A percentile compares a stretch with the other conserved stretches of the same genome.
Conservation (phyloP, 2,888 invertebrate genomes). For the Leptinotarsa juncta region DNA sequence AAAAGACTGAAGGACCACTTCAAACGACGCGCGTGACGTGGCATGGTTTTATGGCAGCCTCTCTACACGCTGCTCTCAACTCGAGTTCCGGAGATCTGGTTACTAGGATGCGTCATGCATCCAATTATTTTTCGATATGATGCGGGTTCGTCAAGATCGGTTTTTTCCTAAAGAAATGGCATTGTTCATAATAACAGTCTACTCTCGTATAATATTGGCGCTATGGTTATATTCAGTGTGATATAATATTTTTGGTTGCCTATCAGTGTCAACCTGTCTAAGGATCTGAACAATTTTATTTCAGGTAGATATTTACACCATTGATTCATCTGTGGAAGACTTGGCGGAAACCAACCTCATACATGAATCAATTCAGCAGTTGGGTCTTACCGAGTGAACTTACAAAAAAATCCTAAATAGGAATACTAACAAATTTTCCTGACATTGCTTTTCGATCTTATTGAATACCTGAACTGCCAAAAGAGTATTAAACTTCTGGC, state of each 20-base stretch:
- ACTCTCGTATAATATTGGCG: background rate
- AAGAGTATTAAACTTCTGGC: no score
- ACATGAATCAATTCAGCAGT: no score
- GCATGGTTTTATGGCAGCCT: constrained; percentile 46
- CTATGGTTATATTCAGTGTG: background rate
- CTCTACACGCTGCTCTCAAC: constrained; percentile 39
- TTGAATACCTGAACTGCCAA: no score
- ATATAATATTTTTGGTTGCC: no score
- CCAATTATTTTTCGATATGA: constrained; percentile 52
- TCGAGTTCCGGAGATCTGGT: constrained; percentile 49
- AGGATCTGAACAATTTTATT: background rate
- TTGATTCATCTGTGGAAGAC: background rate
- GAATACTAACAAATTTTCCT: no score
- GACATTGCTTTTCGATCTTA: no score
- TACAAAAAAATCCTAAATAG: no score
- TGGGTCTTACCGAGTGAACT: no score
- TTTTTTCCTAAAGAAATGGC: background rate
- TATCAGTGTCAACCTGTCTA: no score
- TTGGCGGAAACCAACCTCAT: background rate
- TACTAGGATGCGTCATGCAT: constrained; percentile 49
- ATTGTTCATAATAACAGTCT: background rate
- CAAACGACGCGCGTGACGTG: constrained; percentile 51
- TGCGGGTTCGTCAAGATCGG: constrained; percentile 1
- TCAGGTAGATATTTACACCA: background rate
- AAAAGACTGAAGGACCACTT: constrained; percentile 45